Percentiles rank a stretch among this genome's conserved stretches.
Evolutionary conservation across 2,113 vertebrate species (phyloP).

Genomic region (Dicentrarchus labrax): DNA sequence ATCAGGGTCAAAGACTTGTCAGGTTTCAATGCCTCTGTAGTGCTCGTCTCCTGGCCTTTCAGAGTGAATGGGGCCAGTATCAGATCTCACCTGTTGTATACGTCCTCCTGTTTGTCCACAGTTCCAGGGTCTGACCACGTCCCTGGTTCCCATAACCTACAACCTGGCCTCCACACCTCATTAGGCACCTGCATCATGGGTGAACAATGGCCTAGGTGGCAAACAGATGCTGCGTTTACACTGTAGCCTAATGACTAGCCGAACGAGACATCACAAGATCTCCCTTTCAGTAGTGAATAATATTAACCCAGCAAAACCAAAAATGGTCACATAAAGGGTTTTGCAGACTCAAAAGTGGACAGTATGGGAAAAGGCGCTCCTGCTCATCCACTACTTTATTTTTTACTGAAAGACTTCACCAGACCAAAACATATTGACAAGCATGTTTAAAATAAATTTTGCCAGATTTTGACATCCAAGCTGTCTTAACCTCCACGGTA

Average conservation of each 20-base stretch:
- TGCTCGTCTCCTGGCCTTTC: slow-evolving; percentile 38
- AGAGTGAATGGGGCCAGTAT: slow-evolving; percentile 67
- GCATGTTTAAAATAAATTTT: background rate
- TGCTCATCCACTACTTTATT: background rate
- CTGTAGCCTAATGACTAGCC: slow-evolving; percentile 1
- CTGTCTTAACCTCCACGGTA: background rate
- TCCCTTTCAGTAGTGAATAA: slow-evolving; percentile 6
- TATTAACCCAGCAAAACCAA: background rate
- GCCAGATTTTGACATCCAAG: background rate
- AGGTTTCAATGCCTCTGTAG: slow-evolving; percentile 53
- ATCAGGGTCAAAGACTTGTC: slow-evolving; percentile 64
- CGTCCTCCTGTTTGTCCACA: slow-evolving; percentile 68
- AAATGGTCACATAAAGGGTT: background rate
- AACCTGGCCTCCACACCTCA: slow-evolving; percentile 73
- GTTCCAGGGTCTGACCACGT: slow-evolving; percentile 71
- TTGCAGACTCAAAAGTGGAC: background rate
- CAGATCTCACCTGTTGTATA: slow-evolving; percentile 73
- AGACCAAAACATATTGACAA: background rate
- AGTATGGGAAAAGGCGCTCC: background rate
- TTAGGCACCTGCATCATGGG: slow-evolving; percentile 54
- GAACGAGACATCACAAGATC: background rate
- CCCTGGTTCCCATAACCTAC: slow-evolving; percentile 77
- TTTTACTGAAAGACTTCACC: background rate
- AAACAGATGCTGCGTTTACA: slow-evolving; percentile 23
- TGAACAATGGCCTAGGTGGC: slow-evolving; percentile 20